A percentile compares a stretch with the other conserved stretches of the same genome.
phyloP scores from a whole-genome alignment of 2,888 invertebrate genomes.

The Bhutanitis thaidina region DNA sequence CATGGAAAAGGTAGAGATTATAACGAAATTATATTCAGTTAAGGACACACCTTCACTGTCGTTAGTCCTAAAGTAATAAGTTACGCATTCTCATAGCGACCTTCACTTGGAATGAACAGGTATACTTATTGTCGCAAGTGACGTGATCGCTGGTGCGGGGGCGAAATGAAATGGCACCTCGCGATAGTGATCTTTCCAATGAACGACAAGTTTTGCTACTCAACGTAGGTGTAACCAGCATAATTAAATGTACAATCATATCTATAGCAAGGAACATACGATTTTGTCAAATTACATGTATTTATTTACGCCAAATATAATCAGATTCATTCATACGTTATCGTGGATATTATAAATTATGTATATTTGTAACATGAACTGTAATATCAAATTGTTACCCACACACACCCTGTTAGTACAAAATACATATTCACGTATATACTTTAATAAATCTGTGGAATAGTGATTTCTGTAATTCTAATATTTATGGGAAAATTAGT shows the following conservation, averaged over 20 bases:
- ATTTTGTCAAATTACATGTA: conserved; percentile 10
- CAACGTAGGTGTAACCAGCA: conserved; percentile 17
- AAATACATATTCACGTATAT: no score
- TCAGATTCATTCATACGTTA: conserved; percentile 1
- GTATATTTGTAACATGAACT: background rate
- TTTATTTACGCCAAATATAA: conserved; percentile 2
- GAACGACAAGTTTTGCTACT: conserved; percentile 37
- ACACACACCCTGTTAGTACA: no score
- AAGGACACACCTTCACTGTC: conserved; percentile 14
- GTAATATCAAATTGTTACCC: no score
- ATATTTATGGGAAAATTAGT: no score
- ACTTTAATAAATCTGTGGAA: no score
- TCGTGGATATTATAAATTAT: background rate
- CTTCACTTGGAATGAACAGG: conserved; percentile 36
- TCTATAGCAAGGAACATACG: conserved; percentile 3
- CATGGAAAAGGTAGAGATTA: no score
- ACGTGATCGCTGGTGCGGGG: conserved; percentile 58
- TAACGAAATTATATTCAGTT: background rate
- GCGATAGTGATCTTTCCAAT: conserved; percentile 62
- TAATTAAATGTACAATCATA: conserved; percentile 22
- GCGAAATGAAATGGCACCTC: conserved; percentile 60
- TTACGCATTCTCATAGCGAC: conserved; percentile 26
- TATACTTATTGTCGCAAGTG: conserved; percentile 45
- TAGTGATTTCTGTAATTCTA: no score
- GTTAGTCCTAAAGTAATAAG: conserved; percentile 10